Percentiles rank a stretch among this genome's conserved stretches.
Conservation (phyloP, 2,113 vertebrate genomes). For the Anseranas semipalmata region DNA sequence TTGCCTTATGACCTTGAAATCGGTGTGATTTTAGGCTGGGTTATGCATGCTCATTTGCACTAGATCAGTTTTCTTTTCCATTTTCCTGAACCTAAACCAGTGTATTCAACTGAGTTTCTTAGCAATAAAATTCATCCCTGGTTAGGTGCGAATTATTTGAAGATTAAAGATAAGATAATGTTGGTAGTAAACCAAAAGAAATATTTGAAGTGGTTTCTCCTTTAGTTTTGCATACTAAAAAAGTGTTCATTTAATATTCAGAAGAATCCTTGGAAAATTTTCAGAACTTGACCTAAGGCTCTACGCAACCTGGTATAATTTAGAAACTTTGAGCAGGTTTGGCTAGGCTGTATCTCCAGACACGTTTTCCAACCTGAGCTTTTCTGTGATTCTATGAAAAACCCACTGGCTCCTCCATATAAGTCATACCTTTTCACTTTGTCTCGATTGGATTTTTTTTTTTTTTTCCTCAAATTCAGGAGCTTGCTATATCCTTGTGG, state of each 20-base stretch:
- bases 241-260: neutral
- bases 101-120: neutral
- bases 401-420: neutral
- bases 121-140: neutral
- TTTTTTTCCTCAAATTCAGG: neutral
- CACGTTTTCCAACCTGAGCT: neutral
- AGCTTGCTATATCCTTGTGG: neutral
- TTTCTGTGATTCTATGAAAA: neutral
- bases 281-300: conserved; percentile 1
- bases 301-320: neutral
- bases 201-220: neutral
- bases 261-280: neutral
- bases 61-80: neutral
- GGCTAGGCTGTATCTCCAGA: neutral
- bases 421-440: neutral
- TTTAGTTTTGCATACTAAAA: neutral
- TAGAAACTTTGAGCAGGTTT: neutral
- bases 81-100: neutral
- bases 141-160: neutral
- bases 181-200: neutral
- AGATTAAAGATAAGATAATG: neutral
- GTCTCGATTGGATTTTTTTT: neutral
- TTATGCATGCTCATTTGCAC: neutral
- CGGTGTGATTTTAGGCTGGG: neutral
- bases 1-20: neutral